Evolutionary conservation across 1,140 invertebrate genomes (phyloP).

Genomic region (Hycleus cichorii): DNA sequence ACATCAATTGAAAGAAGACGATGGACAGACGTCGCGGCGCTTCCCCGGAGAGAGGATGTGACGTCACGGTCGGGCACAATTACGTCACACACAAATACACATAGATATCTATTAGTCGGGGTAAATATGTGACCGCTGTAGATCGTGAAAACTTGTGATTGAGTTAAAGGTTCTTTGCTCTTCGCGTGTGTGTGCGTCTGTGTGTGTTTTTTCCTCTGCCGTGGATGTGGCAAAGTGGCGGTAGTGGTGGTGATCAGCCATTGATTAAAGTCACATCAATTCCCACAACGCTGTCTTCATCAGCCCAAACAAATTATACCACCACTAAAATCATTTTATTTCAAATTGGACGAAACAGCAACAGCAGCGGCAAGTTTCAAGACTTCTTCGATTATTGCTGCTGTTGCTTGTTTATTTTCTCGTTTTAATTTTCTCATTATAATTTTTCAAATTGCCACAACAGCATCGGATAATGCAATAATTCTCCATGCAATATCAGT

Average conservation of each 20-base stretch:
- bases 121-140: constrained; percentile 34
- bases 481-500: no score
- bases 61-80: constrained; percentile 34
- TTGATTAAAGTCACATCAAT: constrained; percentile 36
- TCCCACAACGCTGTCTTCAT: constrained; percentile 26
- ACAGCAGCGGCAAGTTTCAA: no score
- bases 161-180: constrained; percentile 27
- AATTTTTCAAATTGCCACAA: no score
- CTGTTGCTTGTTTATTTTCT: no score
- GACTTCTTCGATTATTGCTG: no score
- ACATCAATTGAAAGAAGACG: no score
- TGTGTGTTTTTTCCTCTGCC: not conserved
- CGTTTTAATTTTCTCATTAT: no score
- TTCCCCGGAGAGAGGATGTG: constrained; percentile 20
- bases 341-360: no score
- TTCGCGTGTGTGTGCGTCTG: no score
- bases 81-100: constrained; percentile 36
- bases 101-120: constrained; percentile 36
- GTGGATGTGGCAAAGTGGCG: not conserved
- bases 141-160: constrained; percentile 37
- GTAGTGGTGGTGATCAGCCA: constrained; percentile 27
- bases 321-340: not conserved
- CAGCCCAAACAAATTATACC: constrained; percentile 20
- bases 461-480: no score
- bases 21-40: no score